These are phyloP conservation scores for Urosaurus nigricauda DNA, from an alignment of 2,797 vertebrate species.

Conservation along the genomic window DNA sequence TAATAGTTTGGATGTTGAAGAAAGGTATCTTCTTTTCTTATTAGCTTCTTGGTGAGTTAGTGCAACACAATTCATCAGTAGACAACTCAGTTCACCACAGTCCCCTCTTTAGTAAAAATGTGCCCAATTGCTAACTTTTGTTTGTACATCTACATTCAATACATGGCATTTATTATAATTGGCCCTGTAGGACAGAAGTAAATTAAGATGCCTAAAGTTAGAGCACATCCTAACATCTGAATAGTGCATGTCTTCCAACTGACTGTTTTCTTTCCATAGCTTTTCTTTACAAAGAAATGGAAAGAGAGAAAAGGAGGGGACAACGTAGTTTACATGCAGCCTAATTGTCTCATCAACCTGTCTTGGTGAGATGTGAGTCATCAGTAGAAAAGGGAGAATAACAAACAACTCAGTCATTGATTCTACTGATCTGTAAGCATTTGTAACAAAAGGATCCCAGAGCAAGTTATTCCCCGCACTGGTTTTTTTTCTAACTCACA, in stretches of 20 bases:
- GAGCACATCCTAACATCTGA: slow-evolving; percentile 33
- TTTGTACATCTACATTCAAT: slow-evolving; percentile 30
- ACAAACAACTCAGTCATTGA: slow-evolving; percentile 55
- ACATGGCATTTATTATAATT: slow-evolving; percentile 14
- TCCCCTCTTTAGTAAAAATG: slow-evolving; percentile 35
- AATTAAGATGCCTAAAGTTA: slow-evolving; percentile 37
- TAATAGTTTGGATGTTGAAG: neutral
- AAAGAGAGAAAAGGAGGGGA: neutral
- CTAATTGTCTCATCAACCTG: slow-evolving; percentile 19
- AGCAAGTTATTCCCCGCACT: slow-evolving; percentile 55
- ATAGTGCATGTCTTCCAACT: neutral
- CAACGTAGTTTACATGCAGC: slow-evolving; percentile 32
- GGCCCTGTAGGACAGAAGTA: neutral
- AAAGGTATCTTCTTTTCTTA: neutral
- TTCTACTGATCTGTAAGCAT: slow-evolving; percentile 57
- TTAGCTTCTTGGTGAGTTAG: neutral
- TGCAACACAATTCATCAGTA: slow-evolving; percentile 11
- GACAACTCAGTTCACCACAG: neutral
- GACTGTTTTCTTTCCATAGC: neutral
- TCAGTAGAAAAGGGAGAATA: slow-evolving; percentile 24
- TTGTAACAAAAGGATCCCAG: slow-evolving; percentile 52
- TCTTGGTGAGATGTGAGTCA: slow-evolving; percentile 58
- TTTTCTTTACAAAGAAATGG: neutral
- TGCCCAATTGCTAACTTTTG: slow-evolving; percentile 37
- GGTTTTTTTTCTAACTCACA: slow-evolving; percentile 36